These are phyloP conservation scores for Plemyria rubiginata DNA, from an alignment of 2,888 invertebrate species.

Conservation along the genomic window DNA sequence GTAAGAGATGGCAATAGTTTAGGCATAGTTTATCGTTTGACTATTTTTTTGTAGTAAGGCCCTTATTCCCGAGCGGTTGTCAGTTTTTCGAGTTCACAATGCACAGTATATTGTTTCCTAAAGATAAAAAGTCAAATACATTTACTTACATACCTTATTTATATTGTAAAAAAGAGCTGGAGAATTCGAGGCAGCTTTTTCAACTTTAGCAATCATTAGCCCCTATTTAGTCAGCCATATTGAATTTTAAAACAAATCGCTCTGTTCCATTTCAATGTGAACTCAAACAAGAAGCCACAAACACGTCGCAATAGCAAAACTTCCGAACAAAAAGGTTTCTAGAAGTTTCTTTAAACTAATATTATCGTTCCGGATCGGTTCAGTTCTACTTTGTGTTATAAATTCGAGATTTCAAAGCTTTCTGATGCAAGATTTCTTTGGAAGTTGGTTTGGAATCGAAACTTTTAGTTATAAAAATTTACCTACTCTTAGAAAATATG, in stretches of 20 bases:
- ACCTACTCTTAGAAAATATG: too few species aligned
- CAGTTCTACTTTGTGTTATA: constrained; percentile 50
- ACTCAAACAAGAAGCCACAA: constrained; percentile 53
- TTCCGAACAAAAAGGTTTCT: constrained; percentile 39
- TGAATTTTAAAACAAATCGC: constrained; percentile 45
- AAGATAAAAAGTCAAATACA: too few species aligned
- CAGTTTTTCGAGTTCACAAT: too few species aligned
- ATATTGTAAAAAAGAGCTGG: neutral
- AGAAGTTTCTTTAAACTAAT: constrained; percentile 49
- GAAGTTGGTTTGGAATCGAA: constrained; percentile 6
- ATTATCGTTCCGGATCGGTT: constrained; percentile 48
- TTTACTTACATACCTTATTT: too few species aligned
- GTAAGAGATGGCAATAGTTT: too few species aligned
- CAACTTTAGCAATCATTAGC: constrained; percentile 21
- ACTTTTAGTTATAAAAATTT: neutral
- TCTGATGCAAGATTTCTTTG: constrained; percentile 9
- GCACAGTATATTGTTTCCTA: too few species aligned
- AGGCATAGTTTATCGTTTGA: too few species aligned
- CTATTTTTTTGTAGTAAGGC: too few species aligned
- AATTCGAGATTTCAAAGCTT: constrained; percentile 44
- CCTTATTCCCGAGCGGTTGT: too few species aligned
- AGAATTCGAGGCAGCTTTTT: neutral
- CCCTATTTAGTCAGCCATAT: constrained; percentile 46
- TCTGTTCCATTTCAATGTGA: constrained; percentile 47
- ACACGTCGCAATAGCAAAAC: constrained; percentile 47